A percentile compares a stretch with the other conserved stretches of the same genome.
These are phyloP conservation scores for Streptopelia turtur DNA, from an alignment of 2,797 vertebrate genomes.

Conservation along the genomic window DNA sequence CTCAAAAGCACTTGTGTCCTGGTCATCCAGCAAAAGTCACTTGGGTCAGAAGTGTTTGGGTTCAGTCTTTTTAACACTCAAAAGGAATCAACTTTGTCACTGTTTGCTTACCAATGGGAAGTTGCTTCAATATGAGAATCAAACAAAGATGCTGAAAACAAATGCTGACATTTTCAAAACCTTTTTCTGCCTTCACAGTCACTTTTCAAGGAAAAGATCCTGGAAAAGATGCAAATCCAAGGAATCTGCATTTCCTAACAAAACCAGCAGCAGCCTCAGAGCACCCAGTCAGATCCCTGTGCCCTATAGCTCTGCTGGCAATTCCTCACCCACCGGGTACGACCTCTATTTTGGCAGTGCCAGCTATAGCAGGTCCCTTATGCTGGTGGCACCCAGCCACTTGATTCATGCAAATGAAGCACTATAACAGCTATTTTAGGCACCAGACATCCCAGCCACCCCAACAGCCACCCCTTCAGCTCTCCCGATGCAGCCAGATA, in stretches of 20 bases:
- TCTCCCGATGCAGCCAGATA: background rate
- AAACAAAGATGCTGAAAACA: background rate
- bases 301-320: background rate
- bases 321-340: accelerated
- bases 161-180: background rate
- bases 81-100: background rate
- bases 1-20: constrained; percentile 30
- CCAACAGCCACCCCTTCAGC: background rate
- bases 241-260: background rate
- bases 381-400: background rate
- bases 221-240: background rate
- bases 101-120: background rate
- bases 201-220: background rate
- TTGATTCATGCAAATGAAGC: background rate
- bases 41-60: background rate
- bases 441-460: background rate
- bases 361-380: background rate
- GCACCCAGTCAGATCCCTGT: background rate
- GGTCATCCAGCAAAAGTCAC: background rate
- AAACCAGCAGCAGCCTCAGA: background rate
- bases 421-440: background rate
- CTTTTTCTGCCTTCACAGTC: background rate
- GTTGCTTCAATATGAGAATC: background rate
- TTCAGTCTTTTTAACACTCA: background rate
- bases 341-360: background rate